phyloP scores from a whole-genome alignment of 2,888 invertebrate genomes.

The Drosophila macrothrix region DNA sequence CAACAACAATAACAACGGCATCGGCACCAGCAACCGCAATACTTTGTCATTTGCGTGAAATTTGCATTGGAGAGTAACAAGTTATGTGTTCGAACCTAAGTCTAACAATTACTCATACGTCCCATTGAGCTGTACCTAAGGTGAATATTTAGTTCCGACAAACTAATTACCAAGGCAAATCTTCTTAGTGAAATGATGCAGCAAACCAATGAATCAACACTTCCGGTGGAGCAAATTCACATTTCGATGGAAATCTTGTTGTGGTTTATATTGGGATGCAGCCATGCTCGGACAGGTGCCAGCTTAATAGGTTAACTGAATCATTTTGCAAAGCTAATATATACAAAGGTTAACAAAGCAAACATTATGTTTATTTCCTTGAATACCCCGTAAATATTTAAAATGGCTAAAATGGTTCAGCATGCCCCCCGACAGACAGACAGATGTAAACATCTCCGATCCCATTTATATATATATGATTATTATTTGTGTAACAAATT shows the following conservation, averaged over 20 bases:
- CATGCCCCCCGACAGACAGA: too few species aligned
- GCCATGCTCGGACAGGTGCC: constrained; percentile 43
- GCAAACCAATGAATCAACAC: constrained; percentile 49
- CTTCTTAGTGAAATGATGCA: constrained; percentile 12
- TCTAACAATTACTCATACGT: constrained; percentile 66
- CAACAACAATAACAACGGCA: neutral
- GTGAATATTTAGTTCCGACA: constrained; percentile 45
- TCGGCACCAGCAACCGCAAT: neutral
- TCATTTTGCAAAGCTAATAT: constrained; percentile 40
- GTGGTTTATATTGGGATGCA: constrained; percentile 20
- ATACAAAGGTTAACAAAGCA: constrained; percentile 31
- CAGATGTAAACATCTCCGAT: neutral
- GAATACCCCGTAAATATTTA: neutral
- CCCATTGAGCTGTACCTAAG: constrained; percentile 27
- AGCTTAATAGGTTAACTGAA: constrained; percentile 44
- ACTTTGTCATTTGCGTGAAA: constrained; percentile 42
- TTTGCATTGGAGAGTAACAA: constrained; percentile 48
- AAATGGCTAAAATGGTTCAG: neutral
- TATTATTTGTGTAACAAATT: neutral
- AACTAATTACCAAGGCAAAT: constrained; percentile 54
- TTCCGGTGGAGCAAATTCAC: constrained; percentile 37
- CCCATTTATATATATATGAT: neutral
- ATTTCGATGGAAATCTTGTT: constrained; percentile 23
- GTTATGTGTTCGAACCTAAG: constrained; percentile 33
- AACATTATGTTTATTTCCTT: constrained; percentile 42